phyloP scores from a whole-genome alignment of 2,113 vertebrate genomes.

The Apteryx owenii region DNA sequence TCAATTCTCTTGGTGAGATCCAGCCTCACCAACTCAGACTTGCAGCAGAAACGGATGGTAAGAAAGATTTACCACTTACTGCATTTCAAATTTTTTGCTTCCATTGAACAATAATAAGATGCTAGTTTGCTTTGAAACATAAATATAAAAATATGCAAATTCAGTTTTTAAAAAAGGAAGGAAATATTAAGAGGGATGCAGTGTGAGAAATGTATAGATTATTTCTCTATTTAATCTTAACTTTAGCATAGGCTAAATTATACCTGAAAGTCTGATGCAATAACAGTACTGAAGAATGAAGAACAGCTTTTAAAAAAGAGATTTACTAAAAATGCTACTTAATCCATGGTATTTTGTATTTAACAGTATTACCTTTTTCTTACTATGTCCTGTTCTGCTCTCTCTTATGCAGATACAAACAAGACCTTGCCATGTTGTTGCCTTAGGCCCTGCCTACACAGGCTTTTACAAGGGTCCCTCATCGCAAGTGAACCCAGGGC shows the following conservation, averaged over 20 bases:
- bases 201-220: background rate
- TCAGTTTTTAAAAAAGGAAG: background rate
- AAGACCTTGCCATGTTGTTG: background rate
- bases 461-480: background rate
- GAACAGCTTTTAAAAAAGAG: background rate
- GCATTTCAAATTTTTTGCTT: background rate
- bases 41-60: background rate
- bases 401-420: background rate
- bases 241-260: background rate
- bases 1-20: background rate
- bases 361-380: background rate
- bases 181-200: background rate
- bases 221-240: background rate
- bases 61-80: background rate
- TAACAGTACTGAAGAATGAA: background rate
- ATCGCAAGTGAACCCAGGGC: background rate
- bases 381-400: background rate
- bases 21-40: background rate
- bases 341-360: background rate
- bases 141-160: background rate
- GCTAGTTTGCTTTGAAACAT: background rate
- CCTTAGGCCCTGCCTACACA: background rate
- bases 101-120: background rate
- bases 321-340: background rate
- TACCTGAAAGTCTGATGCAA: rapidly evolving